phyloP scores from a whole-genome alignment of 2,113 vertebrate genomes.

The Dicaeum eximium region DNA sequence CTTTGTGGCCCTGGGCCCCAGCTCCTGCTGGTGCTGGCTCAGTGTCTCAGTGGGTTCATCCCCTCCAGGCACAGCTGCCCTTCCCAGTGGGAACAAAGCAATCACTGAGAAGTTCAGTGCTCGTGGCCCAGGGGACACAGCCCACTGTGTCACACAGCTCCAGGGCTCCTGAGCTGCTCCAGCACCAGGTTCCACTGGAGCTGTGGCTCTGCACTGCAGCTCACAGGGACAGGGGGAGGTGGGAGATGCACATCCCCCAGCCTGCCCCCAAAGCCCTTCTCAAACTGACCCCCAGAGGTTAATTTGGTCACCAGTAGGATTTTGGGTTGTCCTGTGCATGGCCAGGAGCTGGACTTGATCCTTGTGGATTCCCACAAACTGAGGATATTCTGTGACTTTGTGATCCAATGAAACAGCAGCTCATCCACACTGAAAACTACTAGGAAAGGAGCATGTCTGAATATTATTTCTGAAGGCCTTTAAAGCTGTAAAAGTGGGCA shows the following conservation, averaged over 20 bases:
- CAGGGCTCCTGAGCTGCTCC: not conserved
- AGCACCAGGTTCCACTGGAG: accelerated
- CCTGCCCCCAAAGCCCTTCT: not conserved
- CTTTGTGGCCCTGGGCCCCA: not conserved
- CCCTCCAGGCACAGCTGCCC: not conserved
- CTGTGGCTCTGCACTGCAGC: not conserved
- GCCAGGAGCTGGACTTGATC: not conserved
- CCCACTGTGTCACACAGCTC: not conserved
- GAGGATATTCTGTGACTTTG: not conserved
- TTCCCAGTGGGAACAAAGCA: not conserved
- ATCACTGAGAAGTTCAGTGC: not conserved
- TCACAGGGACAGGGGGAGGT: not conserved
- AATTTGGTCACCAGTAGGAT: not conserved
- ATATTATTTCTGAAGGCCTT: not conserved
- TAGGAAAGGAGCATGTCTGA: not conserved
- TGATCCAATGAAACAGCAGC: not conserved
- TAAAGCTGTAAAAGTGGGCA: not conserved
- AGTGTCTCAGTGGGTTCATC: not conserved
- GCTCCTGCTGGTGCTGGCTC: not conserved
- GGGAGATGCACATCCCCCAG: not conserved
- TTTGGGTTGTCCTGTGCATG: not conserved
- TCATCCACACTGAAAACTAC: not conserved
- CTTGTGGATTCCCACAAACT: not conserved
- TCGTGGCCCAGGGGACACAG: not conserved
- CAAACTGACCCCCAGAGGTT: not conserved